phyloP scores from a whole-genome alignment of 2,797 vertebrate genomes.

The Sebastes oblongus region DNA sequence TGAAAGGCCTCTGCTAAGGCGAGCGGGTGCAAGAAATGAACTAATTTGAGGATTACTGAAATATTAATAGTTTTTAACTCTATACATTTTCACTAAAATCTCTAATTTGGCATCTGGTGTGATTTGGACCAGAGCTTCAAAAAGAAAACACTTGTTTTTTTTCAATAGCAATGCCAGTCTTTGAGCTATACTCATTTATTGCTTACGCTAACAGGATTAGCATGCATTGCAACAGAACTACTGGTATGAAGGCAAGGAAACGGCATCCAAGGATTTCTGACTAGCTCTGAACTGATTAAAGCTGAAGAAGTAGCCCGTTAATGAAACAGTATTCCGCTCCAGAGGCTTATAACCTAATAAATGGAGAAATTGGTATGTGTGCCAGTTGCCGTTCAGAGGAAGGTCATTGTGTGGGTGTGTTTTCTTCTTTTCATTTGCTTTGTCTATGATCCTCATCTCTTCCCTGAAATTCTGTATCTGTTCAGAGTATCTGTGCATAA shows the following conservation, averaged over 20 bases:
- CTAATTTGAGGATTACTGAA: conserved; percentile 48
- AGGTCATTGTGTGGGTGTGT: conserved; percentile 45
- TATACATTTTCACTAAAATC: conserved; percentile 32
- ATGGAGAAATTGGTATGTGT: conserved; percentile 54
- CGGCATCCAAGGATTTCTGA: conserved; percentile 35
- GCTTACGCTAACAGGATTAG: conserved; percentile 42
- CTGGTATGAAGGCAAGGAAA: conserved; percentile 33
- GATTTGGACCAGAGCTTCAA: conserved; percentile 26
- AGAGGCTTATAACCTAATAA: conserved; percentile 57
- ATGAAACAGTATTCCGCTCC: conserved; percentile 42
- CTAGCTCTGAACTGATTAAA: conserved; percentile 52
- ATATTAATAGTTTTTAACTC: conserved; percentile 64
- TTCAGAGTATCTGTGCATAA: neutral
- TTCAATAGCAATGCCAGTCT: conserved; percentile 1
- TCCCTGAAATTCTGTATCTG: neutral
- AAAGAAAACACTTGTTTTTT: conserved; percentile 19
- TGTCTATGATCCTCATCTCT: neutral
- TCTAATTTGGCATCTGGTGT: conserved; percentile 11
- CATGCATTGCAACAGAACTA: conserved; percentile 1
- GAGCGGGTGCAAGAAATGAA: conserved; percentile 25
- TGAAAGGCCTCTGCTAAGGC: conserved; percentile 29
- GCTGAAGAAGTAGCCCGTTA: conserved; percentile 41
- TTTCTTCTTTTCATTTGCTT: conserved; percentile 8
- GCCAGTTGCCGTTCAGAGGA: conserved; percentile 37
- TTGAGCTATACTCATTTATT: conserved; percentile 32